Evolutionary conservation across 2,797 vertebrate genomes (phyloP).

Genomic region (Typhlichthys subterraneus): DNA sequence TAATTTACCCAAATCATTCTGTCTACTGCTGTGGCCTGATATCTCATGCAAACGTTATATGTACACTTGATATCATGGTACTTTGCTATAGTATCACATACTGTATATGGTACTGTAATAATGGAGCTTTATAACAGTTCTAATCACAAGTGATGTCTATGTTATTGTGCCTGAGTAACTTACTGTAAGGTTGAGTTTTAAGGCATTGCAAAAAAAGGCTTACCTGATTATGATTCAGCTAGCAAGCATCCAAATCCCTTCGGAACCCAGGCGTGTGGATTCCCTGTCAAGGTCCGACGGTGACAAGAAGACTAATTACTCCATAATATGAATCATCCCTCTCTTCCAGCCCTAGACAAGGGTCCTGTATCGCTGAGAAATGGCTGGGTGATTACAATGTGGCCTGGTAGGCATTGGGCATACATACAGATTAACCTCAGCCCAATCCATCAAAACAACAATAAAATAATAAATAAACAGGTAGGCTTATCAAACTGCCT

Average conservation of each 20-base stretch:
- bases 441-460: conserved; percentile 48
- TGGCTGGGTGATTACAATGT: conserved; percentile 57
- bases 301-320: conserved; percentile 77
- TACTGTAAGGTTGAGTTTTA: conserved; percentile 30
- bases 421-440: conserved; percentile 65
- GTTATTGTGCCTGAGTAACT: conserved; percentile 15
- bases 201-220: conserved; percentile 25
- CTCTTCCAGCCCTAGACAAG: conserved; percentile 62
- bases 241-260: conserved; percentile 58
- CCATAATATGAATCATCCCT: conserved; percentile 69
- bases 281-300: conserved; percentile 67
- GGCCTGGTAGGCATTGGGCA: conserved; percentile 43
- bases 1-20: too few species aligned
- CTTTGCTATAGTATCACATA: too few species aligned
- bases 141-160: conserved; percentile 10
- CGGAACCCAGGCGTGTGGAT: conserved; percentile 59
- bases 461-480: conserved; percentile 11
- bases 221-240: conserved; percentile 61
- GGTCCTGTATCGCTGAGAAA: conserved; percentile 49
- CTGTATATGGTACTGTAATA: too few species aligned
- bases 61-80: too few species aligned
- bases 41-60: too few species aligned
- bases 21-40: too few species aligned
- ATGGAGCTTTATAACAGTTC: neutral
- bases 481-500: conserved; percentile 35